Evolutionary conservation across 2,113 vertebrate species (phyloP), one percentile per base, ranked within the genome.

Genomic region (Syngnathoides biaculeatus): DNA sequence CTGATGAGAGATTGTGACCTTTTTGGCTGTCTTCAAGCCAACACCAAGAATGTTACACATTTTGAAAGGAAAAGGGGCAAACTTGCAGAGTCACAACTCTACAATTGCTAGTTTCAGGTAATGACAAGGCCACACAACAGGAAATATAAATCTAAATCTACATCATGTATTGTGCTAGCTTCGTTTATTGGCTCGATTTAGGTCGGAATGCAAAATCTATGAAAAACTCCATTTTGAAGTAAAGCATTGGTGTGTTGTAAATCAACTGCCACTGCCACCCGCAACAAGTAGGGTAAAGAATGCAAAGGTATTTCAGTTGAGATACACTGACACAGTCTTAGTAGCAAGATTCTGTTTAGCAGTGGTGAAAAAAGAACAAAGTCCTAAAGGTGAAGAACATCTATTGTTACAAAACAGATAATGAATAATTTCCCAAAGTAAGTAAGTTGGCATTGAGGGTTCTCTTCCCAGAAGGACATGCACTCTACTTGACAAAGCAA

Each of bases 381-480:
- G n/a, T n/a, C n/a, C n/a, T n/a, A 53, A 53, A 24, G 10, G 20
- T 53, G 10, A 20, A 53, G 5, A 50, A 50, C 48, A 50, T 7
- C 9, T 53, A 24, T 24, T 53, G 52, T 9, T 22, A 24, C 52
- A 26, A 53, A 53, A 53, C n/a, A 53, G 38, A 59, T 35, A 35
- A 15, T 20, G 15, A 26, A 24, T 11, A 5, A 8, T 55, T 35
- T 38, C 8, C 9, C 57, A 39, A 40, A 60, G 35, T 22, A 17
- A 22, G n/a, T 39, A 60, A 38, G 10, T 39, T 39, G 58, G 35
- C 60, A 17, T 62, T 24, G n/a, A 43, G n/a, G 42, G 15, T 42
- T 62, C 20, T 43, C n/a, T 60, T 22, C 39, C 60, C 60, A 62
- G 40, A 62, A 62, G 39, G 39, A 62, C 60, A 62, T n/a, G n/a